These are phyloP conservation scores for Bufo gargarizans DNA, from an alignment of 2,113 vertebrate species.

Conservation along the genomic window DNA sequence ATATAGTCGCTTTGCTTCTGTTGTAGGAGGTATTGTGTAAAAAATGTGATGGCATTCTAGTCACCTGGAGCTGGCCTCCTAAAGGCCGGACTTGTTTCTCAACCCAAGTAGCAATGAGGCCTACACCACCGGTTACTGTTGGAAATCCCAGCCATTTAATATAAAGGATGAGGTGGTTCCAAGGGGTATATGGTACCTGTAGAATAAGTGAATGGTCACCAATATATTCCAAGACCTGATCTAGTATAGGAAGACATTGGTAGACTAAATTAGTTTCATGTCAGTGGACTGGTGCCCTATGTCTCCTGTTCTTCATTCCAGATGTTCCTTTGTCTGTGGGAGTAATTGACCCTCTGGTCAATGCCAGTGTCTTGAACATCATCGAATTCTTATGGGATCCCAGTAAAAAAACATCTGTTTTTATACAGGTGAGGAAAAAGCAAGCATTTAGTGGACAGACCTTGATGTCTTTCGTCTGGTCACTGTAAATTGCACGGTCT, in stretches of 20 bases:
- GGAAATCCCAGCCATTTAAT: too few relatives aligned
- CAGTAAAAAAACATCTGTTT: conserved; percentile 62
- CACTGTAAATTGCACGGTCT: not conserved
- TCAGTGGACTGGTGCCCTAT: not conserved
- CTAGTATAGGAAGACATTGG: not conserved
- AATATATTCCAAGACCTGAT: not conserved
- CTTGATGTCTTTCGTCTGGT: not conserved
- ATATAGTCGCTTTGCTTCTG: too few relatives aligned
- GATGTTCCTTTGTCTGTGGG: conserved; percentile 68
- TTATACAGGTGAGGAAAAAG: conserved; percentile 62
- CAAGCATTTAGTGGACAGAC: not conserved
- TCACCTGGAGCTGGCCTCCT: too few relatives aligned
- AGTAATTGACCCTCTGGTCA: conserved; percentile 62
- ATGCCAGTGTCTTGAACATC: conserved; percentile 63
- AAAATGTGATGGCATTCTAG: too few relatives aligned
- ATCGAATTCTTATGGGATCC: conserved; percentile 68
- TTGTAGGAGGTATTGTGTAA: too few relatives aligned
- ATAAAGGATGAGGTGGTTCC: too few relatives aligned
- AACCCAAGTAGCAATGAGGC: too few relatives aligned
- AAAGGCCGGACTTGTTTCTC: too few relatives aligned
- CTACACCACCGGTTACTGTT: too few relatives aligned
- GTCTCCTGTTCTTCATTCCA: conserved; percentile 47
- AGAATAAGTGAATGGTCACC: not conserved
- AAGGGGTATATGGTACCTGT: too few relatives aligned
- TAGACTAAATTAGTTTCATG: not conserved